A percentile compares a stretch with the other conserved stretches of the same genome.
These are phyloP conservation scores for Epistrophella euchroma DNA, from an alignment of 2,888 invertebrate genomes.

Conservation along the genomic window DNA sequence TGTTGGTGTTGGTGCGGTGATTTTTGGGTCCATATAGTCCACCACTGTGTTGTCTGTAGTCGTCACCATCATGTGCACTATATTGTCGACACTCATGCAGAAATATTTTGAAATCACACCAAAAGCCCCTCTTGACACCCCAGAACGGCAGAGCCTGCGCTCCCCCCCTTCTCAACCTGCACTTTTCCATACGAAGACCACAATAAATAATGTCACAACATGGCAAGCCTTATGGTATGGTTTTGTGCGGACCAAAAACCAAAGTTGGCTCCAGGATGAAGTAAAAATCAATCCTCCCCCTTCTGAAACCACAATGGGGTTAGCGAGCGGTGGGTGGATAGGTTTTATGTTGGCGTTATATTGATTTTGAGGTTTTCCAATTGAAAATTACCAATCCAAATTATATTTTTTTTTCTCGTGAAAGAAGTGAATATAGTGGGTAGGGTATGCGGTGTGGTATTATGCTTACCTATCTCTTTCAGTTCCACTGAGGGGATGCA, in stretches of 20 bases:
- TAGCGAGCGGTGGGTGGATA: constrained; percentile 15
- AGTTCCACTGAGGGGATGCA: not conserved
- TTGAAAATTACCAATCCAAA: constrained; percentile 53
- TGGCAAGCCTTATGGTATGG: constrained; percentile 13
- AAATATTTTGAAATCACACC: constrained; percentile 59
- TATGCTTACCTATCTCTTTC: not conserved
- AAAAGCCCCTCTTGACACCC: not conserved
- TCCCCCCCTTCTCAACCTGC: not conserved
- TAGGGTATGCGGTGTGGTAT: not conserved
- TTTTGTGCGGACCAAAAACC: constrained; percentile 32
- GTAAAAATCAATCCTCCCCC: constrained; percentile 47
- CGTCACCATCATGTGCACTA: constrained; percentile 1
- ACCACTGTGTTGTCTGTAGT: not conserved
- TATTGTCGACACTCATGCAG: constrained; percentile 41
- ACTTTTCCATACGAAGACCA: not conserved
- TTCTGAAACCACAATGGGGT: constrained; percentile 6
- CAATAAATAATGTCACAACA: constrained; percentile 62
- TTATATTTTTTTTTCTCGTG: not conserved
- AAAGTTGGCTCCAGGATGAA: constrained; percentile 42
- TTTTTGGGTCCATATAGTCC: constrained; percentile 33
- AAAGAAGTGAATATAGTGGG: no score
- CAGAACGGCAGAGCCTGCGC: no score
- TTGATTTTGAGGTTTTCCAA: constrained; percentile 66
- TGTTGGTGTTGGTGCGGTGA: constrained; percentile 41
- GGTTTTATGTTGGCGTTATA: constrained; percentile 45